phyloP scores from a whole-genome alignment of 2,113 vertebrate genomes.

The Cyanocitta stelleri region DNA sequence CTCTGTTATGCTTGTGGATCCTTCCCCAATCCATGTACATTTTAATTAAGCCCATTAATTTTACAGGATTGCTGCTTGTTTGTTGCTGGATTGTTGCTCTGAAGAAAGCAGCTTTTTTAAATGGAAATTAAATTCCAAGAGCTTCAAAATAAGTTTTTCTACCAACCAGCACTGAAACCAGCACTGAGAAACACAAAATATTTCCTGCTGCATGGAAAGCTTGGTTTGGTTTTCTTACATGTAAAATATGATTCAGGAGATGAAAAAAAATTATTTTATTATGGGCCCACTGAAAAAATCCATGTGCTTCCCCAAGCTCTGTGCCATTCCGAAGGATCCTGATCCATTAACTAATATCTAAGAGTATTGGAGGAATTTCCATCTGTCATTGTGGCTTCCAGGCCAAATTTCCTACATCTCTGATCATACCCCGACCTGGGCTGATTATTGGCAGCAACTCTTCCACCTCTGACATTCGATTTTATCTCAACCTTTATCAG shows the following conservation, averaged over 20 bases:
- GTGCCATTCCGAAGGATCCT: background rate
- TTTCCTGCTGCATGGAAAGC: background rate
- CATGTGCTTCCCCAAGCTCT: accelerated
- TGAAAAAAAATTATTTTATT: background rate
- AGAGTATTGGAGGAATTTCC: background rate
- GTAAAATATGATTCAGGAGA: background rate
- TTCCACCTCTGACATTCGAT: background rate
- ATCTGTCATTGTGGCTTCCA: accelerated
- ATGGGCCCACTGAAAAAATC: background rate
- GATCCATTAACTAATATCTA: background rate
- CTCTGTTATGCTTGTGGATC: background rate
- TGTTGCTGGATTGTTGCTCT: background rate
- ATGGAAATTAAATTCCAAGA: conserved; percentile 1
- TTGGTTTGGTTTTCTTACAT: background rate
- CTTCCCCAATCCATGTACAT: background rate
- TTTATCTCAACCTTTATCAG: background rate
- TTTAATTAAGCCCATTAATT: conserved; percentile 57
- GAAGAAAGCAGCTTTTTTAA: background rate
- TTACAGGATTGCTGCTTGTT: conserved; percentile 31
- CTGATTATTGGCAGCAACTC: background rate
- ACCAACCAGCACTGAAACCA: background rate
- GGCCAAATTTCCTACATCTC: background rate
- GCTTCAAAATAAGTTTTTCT: background rate
- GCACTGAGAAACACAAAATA: background rate
- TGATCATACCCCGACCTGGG: background rate